A percentile compares a stretch with the other conserved stretches of the same genome.
Evolutionary conservation across 2,797 vertebrate genomes (phyloP).

Genomic region (Sebastes vulpes): DNA sequence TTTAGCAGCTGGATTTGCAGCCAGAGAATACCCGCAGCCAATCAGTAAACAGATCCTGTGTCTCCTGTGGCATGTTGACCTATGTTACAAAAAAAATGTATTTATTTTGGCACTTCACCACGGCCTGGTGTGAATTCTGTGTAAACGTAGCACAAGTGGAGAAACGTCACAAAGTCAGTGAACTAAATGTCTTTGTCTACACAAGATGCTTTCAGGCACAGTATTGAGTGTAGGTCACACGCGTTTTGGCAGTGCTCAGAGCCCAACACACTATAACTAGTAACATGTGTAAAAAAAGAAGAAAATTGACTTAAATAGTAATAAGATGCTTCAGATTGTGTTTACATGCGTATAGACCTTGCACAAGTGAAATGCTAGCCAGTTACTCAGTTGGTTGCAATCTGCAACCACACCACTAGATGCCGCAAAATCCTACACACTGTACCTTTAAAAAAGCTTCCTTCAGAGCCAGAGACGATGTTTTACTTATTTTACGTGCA

Average conservation of each 20-base stretch:
- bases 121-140: no score
- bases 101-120: no score
- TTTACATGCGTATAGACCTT: not conserved
- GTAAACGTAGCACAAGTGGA: not conserved
- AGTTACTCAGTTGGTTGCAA: no score
- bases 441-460: no score
- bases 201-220: not conserved
- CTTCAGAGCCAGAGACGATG: not conserved
- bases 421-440: no score
- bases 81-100: no score
- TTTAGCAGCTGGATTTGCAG: fast-evolving
- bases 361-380: no score
- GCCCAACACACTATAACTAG: not conserved
- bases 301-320: not conserved
- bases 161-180: not conserved
- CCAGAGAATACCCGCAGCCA: no score
- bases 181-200: not conserved
- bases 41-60: no score
- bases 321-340: not conserved
- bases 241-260: not conserved
- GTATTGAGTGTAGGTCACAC: not conserved
- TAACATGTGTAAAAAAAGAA: not conserved
- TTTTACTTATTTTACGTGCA: not conserved
- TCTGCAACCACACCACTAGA: no score
- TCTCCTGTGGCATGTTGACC: no score